Base-by-base conservation (phyloP, 2,888 invertebrate species). In the Drosophila borborema region DNA sequence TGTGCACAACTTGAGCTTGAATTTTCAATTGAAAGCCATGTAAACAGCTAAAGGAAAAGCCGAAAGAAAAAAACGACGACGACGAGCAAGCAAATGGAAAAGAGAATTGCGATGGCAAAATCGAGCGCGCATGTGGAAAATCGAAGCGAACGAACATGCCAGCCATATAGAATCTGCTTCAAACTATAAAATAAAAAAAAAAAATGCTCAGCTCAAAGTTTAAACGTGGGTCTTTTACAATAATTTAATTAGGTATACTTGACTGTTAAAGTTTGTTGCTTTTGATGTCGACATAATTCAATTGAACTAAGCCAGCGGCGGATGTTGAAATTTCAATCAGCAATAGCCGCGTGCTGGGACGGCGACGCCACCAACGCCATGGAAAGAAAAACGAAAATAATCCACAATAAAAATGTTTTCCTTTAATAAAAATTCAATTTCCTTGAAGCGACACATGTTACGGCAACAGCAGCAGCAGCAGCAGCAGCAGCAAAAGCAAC, bases 361-460 rank as follows among this genome's bases (percentile, higher is more conserved):
- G 28, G 9, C 28, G 9, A 5, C 16, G 16, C 58, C 28, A 28
- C 41, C 31, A n/a, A 43, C 23, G 36, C 51, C 7, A 20, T n/a
- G 20, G 20, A 28, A 61, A 66, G 68, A 69, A 74, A 84, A 81
- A 87, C 77, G 87, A 85, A 89, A 90, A 89, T 90, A 87, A 90
- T 90, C 86, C 87, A 74, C 87, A 89, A 90, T 85, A 87, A 90
- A 90, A 90, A 83, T 89, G 82, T 90, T 90, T 90, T 90, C 89
- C 90, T 90, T 90, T 89, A 90, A 90, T 90, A 90, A 90, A 90
- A 90, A 90, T 90, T 90, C 90, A 90, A 90, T 90, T 90, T 90
- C 90, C 90, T 83, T 66, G 74, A 80, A 87, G 89, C 83, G 84
- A 85, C 90, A 90, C 89, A 90, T 90, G 90, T 90, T 82, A 81